Evolutionary conservation across 1,140 invertebrate species (phyloP).

Genomic region (Cotesia glomerata): DNA sequence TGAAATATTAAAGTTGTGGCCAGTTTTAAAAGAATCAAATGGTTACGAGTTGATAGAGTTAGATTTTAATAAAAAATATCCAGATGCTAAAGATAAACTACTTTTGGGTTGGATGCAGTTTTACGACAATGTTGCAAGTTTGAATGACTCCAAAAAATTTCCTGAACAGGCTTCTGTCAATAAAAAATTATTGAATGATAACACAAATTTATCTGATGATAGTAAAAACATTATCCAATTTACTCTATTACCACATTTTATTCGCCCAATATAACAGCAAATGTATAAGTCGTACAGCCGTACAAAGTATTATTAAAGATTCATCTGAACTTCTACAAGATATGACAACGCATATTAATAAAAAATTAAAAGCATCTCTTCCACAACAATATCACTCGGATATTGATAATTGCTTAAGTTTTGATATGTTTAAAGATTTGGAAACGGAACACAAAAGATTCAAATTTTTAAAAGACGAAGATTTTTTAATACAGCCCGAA

Average conservation of each 20-base stretch:
- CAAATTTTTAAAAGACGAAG: slow-evolving; percentile 23
- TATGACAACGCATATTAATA: not conserved
- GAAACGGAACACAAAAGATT: slow-evolving; percentile 34
- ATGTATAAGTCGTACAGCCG: not conserved
- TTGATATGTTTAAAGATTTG: slow-evolving; percentile 23
- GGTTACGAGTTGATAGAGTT: not conserved
- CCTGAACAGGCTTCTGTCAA: not conserved
- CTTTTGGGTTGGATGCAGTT: not conserved
- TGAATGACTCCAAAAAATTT: not conserved
- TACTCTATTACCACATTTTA: not conserved
- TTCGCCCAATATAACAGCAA: not conserved
- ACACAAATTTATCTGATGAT: not conserved
- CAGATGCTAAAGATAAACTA: not conserved
- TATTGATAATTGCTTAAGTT: slow-evolving; percentile 15
- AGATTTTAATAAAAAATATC: not conserved
- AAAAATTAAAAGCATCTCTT: not conserved
- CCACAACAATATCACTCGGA: not conserved
- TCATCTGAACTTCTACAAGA: not conserved
- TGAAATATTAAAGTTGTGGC: not conserved
- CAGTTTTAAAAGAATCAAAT: not conserved
- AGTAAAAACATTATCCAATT: not conserved
- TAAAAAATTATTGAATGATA: not conserved
- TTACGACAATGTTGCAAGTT: not conserved
- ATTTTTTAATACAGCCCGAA: slow-evolving; percentile 25
- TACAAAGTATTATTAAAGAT: not conserved